phyloP scores from a whole-genome alignment of 2,113 vertebrate genomes.

The Sialia sialis region DNA sequence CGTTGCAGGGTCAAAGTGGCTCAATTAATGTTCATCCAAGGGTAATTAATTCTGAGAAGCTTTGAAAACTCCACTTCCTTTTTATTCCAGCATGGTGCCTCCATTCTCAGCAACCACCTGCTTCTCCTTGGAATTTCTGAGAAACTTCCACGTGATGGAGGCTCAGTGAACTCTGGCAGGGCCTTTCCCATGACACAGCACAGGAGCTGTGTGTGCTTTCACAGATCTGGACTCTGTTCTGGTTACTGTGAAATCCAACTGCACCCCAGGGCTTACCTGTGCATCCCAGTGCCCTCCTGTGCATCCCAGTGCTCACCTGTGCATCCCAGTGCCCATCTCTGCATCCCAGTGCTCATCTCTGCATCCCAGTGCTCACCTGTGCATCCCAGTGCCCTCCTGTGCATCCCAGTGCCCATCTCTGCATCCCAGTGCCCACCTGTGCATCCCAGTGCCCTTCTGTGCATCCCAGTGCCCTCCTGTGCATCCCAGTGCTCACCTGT shows the following conservation, averaged over 20 bases:
- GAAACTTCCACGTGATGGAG: neutral
- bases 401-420: neutral
- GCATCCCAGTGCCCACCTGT: neutral
- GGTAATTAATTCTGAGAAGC: conserved; percentile 37
- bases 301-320: neutral
- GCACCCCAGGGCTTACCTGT: no score
- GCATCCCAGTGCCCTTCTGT: neutral
- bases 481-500: neutral
- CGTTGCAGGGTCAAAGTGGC: conserved; percentile 15
- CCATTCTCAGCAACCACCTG: neutral
- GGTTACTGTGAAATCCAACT: accelerated
- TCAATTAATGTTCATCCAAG: neutral
- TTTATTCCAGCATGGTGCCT: neutral
- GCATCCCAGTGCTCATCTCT: accelerated
- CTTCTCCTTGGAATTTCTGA: neutral
- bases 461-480: neutral
- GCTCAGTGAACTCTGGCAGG: accelerated
- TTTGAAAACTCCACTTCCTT: neutral
- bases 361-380: neutral
- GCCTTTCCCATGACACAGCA: neutral
- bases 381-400: neutral
- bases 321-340: accelerated
- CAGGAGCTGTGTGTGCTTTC: accelerated
- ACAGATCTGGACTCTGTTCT: accelerated
- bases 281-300: no score